Evolutionary conservation across 2,888 invertebrate genomes (phyloP).

Genomic region (Tribolium freemani): DNA sequence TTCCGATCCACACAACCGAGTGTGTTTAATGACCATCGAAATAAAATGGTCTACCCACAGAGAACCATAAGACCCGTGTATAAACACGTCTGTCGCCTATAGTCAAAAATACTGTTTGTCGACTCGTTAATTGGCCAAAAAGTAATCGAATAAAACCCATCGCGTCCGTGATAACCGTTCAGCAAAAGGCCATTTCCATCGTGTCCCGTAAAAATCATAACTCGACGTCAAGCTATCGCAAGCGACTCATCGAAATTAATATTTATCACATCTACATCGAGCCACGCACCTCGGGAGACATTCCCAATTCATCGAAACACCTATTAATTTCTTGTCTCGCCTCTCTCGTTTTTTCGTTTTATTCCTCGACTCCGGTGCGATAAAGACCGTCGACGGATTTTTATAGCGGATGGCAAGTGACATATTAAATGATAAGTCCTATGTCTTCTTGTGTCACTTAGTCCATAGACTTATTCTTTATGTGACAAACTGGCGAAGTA

Average conservation of each 20-base stretch:
- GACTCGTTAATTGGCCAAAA: slow-evolving; percentile 25
- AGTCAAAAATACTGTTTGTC: slow-evolving; percentile 8
- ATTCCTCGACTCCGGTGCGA: not conserved
- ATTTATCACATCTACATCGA: slow-evolving; percentile 31
- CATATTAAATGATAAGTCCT: slow-evolving; percentile 36
- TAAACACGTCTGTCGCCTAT: slow-evolving; percentile 21
- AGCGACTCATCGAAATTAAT: slow-evolving; percentile 37
- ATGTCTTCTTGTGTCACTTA: slow-evolving; percentile 35
- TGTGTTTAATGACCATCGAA: slow-evolving; percentile 34
- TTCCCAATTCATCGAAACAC: slow-evolving; percentile 41
- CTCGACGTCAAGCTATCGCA: slow-evolving; percentile 29
- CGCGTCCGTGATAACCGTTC: not conserved
- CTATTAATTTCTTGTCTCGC: slow-evolving; percentile 32
- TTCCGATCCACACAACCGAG: slow-evolving; percentile 39
- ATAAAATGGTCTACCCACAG: slow-evolving; percentile 36
- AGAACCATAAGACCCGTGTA: slow-evolving; percentile 1
- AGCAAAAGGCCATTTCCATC: slow-evolving; percentile 14
- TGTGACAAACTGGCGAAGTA: slow-evolving; percentile 53
- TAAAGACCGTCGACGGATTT: slow-evolving; percentile 14
- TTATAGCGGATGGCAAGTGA: slow-evolving; percentile 38
- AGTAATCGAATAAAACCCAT: slow-evolving; percentile 1
- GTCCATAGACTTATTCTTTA: slow-evolving; percentile 49
- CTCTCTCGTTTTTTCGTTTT: slow-evolving; percentile 15
- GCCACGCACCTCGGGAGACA: slow-evolving; percentile 16
- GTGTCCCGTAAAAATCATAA: slow-evolving; percentile 43